These are phyloP conservation scores for Hippasteria phrygiana DNA, from an alignment of 53 echinoderm and acorn worm genomes.

Conservation along the genomic window DNA sequence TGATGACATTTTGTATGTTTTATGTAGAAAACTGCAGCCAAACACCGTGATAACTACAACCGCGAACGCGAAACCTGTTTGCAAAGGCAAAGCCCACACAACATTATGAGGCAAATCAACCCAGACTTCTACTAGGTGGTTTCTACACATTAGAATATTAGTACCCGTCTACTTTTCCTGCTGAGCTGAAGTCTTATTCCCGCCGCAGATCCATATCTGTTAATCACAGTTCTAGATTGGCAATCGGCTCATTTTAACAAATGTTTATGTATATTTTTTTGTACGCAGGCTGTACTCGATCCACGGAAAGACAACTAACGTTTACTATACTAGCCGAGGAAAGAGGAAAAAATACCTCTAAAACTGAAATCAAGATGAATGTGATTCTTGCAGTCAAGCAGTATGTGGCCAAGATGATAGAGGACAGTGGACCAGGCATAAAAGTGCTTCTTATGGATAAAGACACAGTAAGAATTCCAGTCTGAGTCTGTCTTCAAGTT, in stretches of 20 bases:
- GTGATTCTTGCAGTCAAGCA: constrained; percentile 95
- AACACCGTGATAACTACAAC: neutral
- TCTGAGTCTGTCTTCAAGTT: too few relatives aligned
- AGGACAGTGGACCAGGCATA: constrained; percentile 98
- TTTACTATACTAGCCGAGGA: neutral
- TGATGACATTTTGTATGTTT: constrained; percentile 30
- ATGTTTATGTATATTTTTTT: too few relatives aligned
- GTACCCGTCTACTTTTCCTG: neutral
- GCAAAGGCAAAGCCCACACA: too few relatives aligned
- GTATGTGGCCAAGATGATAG: constrained; percentile 98
- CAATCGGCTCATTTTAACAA: neutral
- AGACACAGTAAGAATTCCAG: constrained; percentile 87
- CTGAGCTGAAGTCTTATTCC: neutral
- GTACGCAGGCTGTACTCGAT: too few relatives aligned
- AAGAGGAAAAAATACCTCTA: neutral
- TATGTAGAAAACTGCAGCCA: neutral
- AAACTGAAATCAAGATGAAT: constrained; percentile 77
- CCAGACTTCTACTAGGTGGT: neutral
- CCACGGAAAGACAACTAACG: neutral
- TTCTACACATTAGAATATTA: neutral
- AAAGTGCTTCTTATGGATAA: constrained; percentile 97
- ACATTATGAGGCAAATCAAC: neutral
- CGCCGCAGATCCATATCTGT: neutral
- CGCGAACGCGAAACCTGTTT: neutral
- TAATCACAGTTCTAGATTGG: neutral